Base-by-base conservation (phyloP, 2,797 vertebrate genomes). In the Adelosebastes latens region DNA sequence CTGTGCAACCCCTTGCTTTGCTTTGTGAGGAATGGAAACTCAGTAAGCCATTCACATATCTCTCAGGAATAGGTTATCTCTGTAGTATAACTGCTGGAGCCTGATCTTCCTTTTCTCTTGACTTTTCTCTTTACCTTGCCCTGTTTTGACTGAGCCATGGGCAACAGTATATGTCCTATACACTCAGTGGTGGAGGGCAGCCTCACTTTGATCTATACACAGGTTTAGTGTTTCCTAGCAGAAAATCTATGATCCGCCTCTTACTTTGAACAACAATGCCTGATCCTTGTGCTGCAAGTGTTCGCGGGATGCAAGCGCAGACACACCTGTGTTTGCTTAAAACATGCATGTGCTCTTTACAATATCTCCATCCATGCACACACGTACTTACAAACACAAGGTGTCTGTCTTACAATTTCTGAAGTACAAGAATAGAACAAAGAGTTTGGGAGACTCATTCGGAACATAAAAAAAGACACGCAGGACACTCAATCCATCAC, bases 201-300 rank as follows among this genome's bases (percentile, higher is more conserved):
- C 63, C 71, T 71, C 20, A 18, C 81, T 89, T 88, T 92, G 84
- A 92, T 91, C 81, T 58, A 65, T 63, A 79, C 78, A 78, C 66
- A 82, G 79, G 76, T 89, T 90, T 60, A 80, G 79, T 52, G 65
- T 86, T 89, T 72, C 63, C 68, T 32, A 64, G 81, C 77, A 84
- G 81, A 91, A 82, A 89, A 92, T 87, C 82, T 88, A 86, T 86
- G 76, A 87, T 89, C 62, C 75, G 25, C 32, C 36, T 58, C 52
- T 77, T 76, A 61, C 88, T 90, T 84, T 85, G 82, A 90, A 90
- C 77, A 90, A 90, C 75, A 92, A 86, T 83, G 80, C 22, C 66
- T 55, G 29, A 83, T 73, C 66, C 55, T 61, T 59, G 42, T 71
- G 58, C 31, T 68, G 49, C 67, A 72, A 77, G 55, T 73, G 67